Evolutionary conservation across 2,113 vertebrate genomes (phyloP).

Genomic region (Tamias sibiricus): DNA sequence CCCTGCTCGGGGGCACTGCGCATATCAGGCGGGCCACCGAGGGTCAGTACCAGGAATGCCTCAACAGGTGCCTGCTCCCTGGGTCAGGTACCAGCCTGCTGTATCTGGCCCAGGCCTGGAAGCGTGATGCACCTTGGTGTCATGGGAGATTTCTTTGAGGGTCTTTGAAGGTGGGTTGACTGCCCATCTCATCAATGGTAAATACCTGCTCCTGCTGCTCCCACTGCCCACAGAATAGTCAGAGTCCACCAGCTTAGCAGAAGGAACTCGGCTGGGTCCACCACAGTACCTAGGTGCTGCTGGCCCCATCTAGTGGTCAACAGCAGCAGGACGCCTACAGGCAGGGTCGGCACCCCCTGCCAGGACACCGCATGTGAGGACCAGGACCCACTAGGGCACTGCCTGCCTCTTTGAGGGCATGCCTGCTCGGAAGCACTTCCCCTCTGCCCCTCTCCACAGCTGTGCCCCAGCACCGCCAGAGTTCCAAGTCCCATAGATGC

Average conservation of each 20-base stretch:
- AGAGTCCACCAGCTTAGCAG: neutral
- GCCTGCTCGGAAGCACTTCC: too few relatives aligned
- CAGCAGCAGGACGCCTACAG: neutral
- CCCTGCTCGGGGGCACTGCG: neutral
- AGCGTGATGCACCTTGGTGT: rapidly evolving
- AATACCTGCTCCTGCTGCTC: neutral
- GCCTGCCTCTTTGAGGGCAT: neutral
- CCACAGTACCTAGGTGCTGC: neutral
- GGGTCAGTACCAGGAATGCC: neutral
- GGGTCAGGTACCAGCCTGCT: neutral
- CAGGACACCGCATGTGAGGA: too few relatives aligned
- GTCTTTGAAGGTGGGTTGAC: neutral
- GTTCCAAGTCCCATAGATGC: too few relatives aligned
- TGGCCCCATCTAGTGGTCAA: neutral
- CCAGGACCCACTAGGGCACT: too few relatives aligned
- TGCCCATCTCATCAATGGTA: neutral
- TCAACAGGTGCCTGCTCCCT: too few relatives aligned
- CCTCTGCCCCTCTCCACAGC: too few relatives aligned
- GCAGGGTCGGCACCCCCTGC: neutral
- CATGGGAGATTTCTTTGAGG: neutral
- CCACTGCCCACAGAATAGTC: neutral
- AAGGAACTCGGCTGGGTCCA: neutral
- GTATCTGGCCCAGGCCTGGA: rapidly evolving
- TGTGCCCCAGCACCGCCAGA: too few relatives aligned
- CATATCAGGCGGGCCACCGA: neutral